Conservation (phyloP, 2,888 invertebrate species). For the Drosophila algonquin region DNA sequence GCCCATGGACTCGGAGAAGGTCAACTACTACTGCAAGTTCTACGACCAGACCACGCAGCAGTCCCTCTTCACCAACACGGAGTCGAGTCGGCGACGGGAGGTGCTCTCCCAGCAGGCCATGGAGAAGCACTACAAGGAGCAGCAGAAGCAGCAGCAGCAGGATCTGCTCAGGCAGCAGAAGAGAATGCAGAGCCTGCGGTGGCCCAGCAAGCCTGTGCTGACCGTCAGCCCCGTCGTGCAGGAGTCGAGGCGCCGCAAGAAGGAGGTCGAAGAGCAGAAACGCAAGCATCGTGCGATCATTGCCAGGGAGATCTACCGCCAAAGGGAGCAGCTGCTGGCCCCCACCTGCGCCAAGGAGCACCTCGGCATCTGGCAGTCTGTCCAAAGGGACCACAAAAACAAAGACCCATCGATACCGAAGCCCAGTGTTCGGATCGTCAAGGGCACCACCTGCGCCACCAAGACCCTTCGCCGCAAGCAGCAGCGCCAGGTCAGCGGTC, state of each 20-base stretch:
- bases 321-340: conserved; percentile 23
- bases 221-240: conserved; percentile 2
- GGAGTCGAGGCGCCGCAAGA: neutral
- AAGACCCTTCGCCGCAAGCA: conserved; percentile 29
- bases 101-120: conserved; percentile 86
- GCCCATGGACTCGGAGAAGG: conserved; percentile 83
- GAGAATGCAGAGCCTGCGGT: neutral
- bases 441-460: conserved; percentile 11
- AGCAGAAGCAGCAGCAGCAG: conserved; percentile 7
- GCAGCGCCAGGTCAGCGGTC: conserved; percentile 18
- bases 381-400: conserved; percentile 7
- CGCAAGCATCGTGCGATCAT: conserved; percentile 29
- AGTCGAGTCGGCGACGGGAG: conserved; percentile 89
- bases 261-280: conserved; percentile 21
- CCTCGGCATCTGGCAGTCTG: conserved; percentile 26
- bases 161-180: neutral
- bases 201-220: neutral
- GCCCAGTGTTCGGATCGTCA: neutral
- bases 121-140: conserved; percentile 6
- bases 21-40: conserved; percentile 87
- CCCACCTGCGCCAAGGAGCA: conserved; percentile 13
- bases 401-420: neutral
- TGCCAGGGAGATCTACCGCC: conserved; percentile 29
- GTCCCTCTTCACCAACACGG: conserved; percentile 88
- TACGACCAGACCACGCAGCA: conserved; percentile 89